A percentile compares a stretch with the other conserved stretches of the same genome.
Evolutionary conservation across 2,113 vertebrate species (phyloP).

Genomic region (Pseudolaguvia tuberculata): DNA sequence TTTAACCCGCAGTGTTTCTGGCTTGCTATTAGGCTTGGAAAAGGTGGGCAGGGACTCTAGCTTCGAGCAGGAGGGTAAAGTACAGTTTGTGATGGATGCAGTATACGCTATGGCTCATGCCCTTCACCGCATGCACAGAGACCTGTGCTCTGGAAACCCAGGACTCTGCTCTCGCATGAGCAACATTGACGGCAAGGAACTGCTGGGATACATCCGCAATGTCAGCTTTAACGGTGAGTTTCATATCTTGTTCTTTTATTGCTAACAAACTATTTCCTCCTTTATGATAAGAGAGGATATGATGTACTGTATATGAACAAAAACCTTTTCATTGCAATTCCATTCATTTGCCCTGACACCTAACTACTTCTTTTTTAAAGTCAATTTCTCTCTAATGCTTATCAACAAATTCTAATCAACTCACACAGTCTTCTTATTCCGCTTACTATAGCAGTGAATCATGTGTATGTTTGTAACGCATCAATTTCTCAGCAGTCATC

Average conservation of each 20-base stretch:
- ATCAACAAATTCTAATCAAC: constrained; percentile 26
- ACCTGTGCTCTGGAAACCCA: constrained; percentile 81
- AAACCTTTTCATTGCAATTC: constrained; percentile 3
- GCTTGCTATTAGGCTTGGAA: constrained; percentile 76
- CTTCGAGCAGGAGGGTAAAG: constrained; percentile 96
- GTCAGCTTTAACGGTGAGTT: constrained; percentile 87
- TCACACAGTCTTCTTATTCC: constrained; percentile 2
- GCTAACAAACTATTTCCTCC: neutral
- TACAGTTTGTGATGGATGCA: constrained; percentile 96
- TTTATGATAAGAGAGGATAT: neutral
- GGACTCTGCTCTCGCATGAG: constrained; percentile 89
- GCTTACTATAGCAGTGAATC: constrained; percentile 5
- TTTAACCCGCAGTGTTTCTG: constrained; percentile 4
- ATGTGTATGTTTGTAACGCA: constrained; percentile 1
- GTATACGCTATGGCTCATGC: constrained; percentile 94
- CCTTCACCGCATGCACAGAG: constrained; percentile 88
- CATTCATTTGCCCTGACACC: constrained; percentile 1
- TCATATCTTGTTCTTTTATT: neutral
- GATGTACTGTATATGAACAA: constrained; percentile 4
- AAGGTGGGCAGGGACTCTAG: constrained; percentile 88
- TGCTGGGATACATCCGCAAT: constrained; percentile 81
- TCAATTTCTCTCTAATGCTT: neutral
- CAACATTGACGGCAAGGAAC: constrained; percentile 85
- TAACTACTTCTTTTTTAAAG: neutral
- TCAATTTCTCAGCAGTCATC: constrained; percentile 20